Evolutionary conservation across 2,888 invertebrate genomes (phyloP), one percentile per base, ranked within the genome.

Genomic region (Dasypolia templi): DNA sequence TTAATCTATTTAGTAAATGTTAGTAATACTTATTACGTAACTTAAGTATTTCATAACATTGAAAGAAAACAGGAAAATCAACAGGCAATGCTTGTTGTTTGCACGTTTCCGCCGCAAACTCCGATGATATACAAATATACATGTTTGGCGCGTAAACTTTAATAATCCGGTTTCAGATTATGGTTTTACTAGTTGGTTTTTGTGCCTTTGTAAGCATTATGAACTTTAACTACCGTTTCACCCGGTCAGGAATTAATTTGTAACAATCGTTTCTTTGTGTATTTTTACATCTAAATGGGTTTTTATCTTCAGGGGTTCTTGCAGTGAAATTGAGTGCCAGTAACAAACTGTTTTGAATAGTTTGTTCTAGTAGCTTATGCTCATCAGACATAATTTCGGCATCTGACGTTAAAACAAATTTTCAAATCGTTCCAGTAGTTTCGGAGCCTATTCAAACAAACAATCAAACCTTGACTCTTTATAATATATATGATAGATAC

Each of bases 61-160:
- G 32, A 77, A 55, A 71, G 32, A 75, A 63, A 77, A 74, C 59
- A 79, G 63, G 42, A 51, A n/a, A 51, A 29, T 53, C 11, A 26
- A 59, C 82, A 76, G 72, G 84, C 83, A 53, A 70, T 53, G 67
- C 81, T 67, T 69, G 83, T 79, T 32, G 72, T 70, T n/a, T n/a
- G n/a, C n/a, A n/a, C n/a, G 66, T 72, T 67, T 59, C 29, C 29
- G 46, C 46, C 55, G n/a, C 51, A 19, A 61, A 64, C 11, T n/a
- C 5, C 14, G 29, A 58, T 79, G 79, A 72, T 32, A 65, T 61
- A 58, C 39, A 55, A 55, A 75, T 61, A 53, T 29, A 61, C 7
- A 56, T 59, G 42, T 75, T 67, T 62, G 22, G 14, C 46, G 14
- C 11, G 55, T 56, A 55, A 81, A 81, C 26, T 61, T 56, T 46